Conservation (phyloP, 2,113 vertebrate species). For the Monarcha castaneiventris region DNA sequence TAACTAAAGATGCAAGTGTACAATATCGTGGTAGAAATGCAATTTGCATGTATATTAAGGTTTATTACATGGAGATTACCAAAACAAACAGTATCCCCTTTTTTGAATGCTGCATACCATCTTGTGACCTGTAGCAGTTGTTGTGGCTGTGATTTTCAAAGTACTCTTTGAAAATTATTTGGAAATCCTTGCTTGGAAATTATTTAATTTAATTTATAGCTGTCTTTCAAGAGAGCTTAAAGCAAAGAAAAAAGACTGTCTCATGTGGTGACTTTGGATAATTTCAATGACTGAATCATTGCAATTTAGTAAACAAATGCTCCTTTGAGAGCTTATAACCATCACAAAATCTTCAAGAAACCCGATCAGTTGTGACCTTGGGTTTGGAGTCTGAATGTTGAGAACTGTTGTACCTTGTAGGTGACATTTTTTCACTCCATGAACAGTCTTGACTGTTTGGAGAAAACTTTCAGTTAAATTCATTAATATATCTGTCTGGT, state of each 20-base stretch:
- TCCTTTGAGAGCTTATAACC: neutral
- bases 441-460: neutral
- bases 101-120: neutral
- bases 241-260: neutral
- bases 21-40: neutral
- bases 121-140: neutral
- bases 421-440: neutral
- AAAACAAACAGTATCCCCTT: neutral
- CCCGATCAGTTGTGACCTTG: neutral
- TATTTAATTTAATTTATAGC: neutral
- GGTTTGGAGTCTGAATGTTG: neutral
- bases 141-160: neutral
- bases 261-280: neutral
- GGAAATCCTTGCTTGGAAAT: neutral
- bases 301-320: neutral
- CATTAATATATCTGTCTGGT: neutral
- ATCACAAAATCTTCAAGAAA: neutral
- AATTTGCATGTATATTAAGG: neutral
- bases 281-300: neutral
- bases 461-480: neutral
- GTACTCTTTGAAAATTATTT: neutral
- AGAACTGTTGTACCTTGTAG: neutral
- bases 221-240: neutral
- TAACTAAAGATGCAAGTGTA: neutral
- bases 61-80: neutral